These are phyloP conservation scores for Heliconius himera DNA, from an alignment of 1,140 invertebrate species.

Conservation along the genomic window DNA sequence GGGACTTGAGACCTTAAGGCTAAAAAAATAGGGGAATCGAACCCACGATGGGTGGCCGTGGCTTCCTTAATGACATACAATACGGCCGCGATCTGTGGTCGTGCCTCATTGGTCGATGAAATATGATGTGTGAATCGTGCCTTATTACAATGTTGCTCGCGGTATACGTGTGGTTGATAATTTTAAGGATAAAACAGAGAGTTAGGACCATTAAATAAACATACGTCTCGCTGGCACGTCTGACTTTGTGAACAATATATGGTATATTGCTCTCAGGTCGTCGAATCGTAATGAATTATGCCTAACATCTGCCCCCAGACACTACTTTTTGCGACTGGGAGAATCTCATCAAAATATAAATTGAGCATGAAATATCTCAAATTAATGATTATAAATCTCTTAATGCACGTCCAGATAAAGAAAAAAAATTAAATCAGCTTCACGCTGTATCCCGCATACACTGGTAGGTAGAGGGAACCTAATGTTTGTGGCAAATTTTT, in stretches of 20 bases:
- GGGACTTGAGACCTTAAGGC: conserved; percentile 1
- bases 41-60: background rate
- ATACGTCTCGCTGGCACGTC: conserved; percentile 19
- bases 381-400: background rate
- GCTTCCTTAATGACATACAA: conserved; percentile 46
- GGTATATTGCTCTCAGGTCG: conserved; percentile 10
- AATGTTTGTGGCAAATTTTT: no score
- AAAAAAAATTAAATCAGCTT: background rate
- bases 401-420: conserved; percentile 1
- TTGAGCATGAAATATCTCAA: background rate
- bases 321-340: conserved; percentile 13
- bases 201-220: conserved; percentile 22
- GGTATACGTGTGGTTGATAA: conserved; percentile 39
- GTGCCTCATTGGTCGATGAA: conserved; percentile 54
- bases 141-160: conserved; percentile 43
- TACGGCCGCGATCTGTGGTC: conserved; percentile 32
- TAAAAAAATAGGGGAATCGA: background rate
- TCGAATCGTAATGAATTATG: conserved; percentile 13
- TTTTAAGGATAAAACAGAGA: conserved; percentile 15
- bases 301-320: conserved; percentile 19
- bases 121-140: conserved; percentile 60
- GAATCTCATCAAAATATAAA: conserved; percentile 19
- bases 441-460: no score
- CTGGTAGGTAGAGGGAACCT: no score
- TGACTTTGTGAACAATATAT: conserved; percentile 20